These are phyloP conservation scores for Platycheirus rosarum DNA, from an alignment of 2,888 invertebrate species.

Conservation along the genomic window DNA sequence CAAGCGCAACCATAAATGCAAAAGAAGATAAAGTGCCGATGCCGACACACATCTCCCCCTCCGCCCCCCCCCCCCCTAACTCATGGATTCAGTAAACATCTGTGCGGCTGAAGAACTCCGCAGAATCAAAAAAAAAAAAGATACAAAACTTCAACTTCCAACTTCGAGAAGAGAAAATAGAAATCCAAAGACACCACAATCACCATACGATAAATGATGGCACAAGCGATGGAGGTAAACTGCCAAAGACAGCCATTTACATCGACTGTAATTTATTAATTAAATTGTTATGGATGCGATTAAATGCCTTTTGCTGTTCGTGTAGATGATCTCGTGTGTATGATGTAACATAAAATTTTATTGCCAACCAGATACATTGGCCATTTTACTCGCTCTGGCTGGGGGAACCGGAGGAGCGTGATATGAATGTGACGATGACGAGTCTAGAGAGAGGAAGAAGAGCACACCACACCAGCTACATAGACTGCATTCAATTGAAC, in stretches of 20 bases:
- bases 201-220: conserved; percentile 27
- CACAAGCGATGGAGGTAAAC: conserved; percentile 29
- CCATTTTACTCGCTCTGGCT: not conserved
- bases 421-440: not conserved
- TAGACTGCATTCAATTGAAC: not conserved
- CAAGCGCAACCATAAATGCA: conserved; percentile 21
- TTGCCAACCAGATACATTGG: conserved; percentile 21
- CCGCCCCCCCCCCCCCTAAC: no score
- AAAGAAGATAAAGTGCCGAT: conserved; percentile 14
- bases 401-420: not conserved
- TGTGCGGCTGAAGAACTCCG: not conserved
- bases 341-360: conserved; percentile 60
- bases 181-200: conserved; percentile 10
- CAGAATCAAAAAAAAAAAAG: not conserved
- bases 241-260: conserved; percentile 52
- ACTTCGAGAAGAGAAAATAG: conserved; percentile 16
- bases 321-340: not conserved
- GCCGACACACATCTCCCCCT: not conserved
- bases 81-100: no score
- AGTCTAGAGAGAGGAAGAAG: not conserved
- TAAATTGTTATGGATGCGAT: conserved; percentile 69
- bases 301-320: conserved; percentile 33
- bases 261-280: conserved; percentile 64
- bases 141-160: conserved; percentile 23
- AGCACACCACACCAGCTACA: not conserved